Base-by-base conservation (phyloP, 2,113 vertebrate genomes). In the Chlorocebus sabaeus region DNA sequence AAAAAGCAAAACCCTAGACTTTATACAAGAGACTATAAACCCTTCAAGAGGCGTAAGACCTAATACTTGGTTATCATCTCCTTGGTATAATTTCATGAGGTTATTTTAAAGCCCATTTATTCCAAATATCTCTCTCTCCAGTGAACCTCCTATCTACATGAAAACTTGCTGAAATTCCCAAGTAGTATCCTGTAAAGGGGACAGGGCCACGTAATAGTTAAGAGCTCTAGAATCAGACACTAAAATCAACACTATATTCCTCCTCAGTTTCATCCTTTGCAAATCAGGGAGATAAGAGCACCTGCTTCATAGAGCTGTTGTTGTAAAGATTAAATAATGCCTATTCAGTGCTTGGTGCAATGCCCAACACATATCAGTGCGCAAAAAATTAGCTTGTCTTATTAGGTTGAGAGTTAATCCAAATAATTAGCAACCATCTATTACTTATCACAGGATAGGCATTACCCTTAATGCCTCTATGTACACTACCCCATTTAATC, bases 51-150 rank as follows among this genome's bases (percentile, higher is more conserved):
- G 48, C 73, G 50, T 70, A 93, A 92, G 88, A 91, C 20, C 61
- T 75, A 91, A 75, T 52, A 79, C 50, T 55, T 86, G 89, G 25
- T 43, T 93, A 67, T 96, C 5, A 32, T 30, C 88, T 92, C 48
- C 22, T 48, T 88, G 80, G 23, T 59, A 79, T 80, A 57, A 93
- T 68, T 61, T 91, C 82, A 86, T 79, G 27, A 94, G 12, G 40
- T 55, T 55, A 14, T 92, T 95, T 90, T 38, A 96, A 94, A 94
- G 57, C 14, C 50, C 82, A 50, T 35, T 88, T 80, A 23, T 78
- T 95, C 68, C 79, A 84, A 84, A 84, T 67, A 23, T 55, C 73
- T 85, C 67, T 72, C 48, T 93, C 35, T 5, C 76, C 67, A 32
- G 23, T 86, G 86, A 95, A 83, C 45, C 35, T 68, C n/a, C 64